Base-by-base conservation (phyloP, 2,888 invertebrate species). In the Dasypogon diadema region DNA sequence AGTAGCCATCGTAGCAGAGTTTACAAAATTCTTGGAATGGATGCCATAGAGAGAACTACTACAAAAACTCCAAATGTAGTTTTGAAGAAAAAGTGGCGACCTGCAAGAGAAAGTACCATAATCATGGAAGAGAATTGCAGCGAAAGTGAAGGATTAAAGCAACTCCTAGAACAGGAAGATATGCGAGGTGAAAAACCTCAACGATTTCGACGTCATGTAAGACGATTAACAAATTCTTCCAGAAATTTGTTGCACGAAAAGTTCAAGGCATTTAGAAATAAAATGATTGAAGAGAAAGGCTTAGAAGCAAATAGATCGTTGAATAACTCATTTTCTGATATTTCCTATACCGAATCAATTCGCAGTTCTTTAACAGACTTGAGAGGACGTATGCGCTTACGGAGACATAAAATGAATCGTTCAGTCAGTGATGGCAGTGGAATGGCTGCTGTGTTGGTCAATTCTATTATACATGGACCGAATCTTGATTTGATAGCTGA, bases 381-480 rank as follows among this genome's bases (percentile, higher is more conserved):
- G 2, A 85, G 86, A 76, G 83, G 78, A 5, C 22, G 79, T 3
- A 46, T 74, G 4, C 88, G 58, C 85, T 86, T 0, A 86, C 85
- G 76, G 83, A 79, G 75, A 60, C 74, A 73, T 5, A 54, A 34
- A 75, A 75, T 75, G 63, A 77, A 77, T 60, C 76, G 80, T 2
- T 79, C 81, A 21, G 77, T 79, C 68, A 89, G 88, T 37, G 88
- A 89, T 80, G 88, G 88, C 1, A 88, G 89, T 72, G 89, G 89
- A 1, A 91, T 92, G 89, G 91, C 91, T 0, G 90, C 91, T 12
- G 87, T 91, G 58, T 84, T 92, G 16, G 91, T 92, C 6, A 87
- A 90, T 77, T 91, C 91, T 1, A 89, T 92, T 1, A 88, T 90
- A 79, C 88, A 89, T 75, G 88, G 89, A 54, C 88, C 89, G 2